Conservation (phyloP, 2,888 invertebrate genomes). For the Cancer borealis region DNA sequence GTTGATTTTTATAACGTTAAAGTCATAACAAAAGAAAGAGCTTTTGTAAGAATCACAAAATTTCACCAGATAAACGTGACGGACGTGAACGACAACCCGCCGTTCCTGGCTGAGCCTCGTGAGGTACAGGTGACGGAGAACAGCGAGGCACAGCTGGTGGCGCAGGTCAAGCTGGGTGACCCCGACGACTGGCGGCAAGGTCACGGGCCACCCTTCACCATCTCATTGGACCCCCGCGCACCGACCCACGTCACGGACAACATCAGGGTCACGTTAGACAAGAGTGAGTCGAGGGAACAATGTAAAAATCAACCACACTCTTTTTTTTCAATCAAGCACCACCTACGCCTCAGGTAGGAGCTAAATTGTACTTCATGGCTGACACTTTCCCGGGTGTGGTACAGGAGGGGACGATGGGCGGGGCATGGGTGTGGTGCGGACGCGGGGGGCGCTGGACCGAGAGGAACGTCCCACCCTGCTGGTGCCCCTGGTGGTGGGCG, state of each 20-base stretch:
- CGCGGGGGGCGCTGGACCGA: conserved; percentile 60
- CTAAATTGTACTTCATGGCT: background rate
- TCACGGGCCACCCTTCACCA: conserved; percentile 70
- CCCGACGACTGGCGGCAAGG: conserved; percentile 74
- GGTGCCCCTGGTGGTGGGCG: conserved; percentile 66
- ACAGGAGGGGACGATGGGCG: conserved; percentile 62
- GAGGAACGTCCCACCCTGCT: conserved; percentile 63
- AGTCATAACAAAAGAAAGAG: background rate
- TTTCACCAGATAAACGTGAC: conserved; percentile 62
- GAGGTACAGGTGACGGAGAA: conserved; percentile 50
- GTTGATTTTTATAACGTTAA: background rate
- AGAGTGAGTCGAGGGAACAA: conserved; percentile 50
- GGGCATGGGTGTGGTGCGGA: conserved; percentile 65
- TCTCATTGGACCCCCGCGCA: conserved; percentile 64
- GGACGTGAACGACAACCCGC: conserved; percentile 74
- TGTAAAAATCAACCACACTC: background rate
- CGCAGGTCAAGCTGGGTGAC: conserved; percentile 63
- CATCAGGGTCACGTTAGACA: conserved; percentile 60
- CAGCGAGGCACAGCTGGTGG: conserved; percentile 47
- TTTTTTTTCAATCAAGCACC: background rate
- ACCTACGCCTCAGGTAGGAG: background rate
- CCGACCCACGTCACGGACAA: conserved; percentile 48
- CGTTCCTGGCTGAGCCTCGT: conserved; percentile 58
- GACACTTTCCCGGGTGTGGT: background rate
- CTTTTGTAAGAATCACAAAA: background rate